Base-by-base conservation (phyloP, 2,113 vertebrate genomes). In the Melozone crissalis region DNA sequence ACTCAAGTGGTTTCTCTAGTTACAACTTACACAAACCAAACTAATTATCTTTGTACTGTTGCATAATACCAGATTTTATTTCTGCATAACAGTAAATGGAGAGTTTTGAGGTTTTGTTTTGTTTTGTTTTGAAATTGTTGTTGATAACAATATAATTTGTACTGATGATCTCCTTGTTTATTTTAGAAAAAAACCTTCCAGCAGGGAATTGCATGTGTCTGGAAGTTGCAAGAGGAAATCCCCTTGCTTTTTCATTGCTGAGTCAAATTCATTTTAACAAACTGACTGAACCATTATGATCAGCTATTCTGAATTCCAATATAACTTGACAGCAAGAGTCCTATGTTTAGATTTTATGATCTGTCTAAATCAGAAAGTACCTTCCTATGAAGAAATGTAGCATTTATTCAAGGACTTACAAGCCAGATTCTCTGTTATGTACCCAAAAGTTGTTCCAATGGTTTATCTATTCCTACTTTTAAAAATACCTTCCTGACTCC, bases 281-380 rank as follows among this genome's bases (percentile, higher is more conserved):
- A 94, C 54, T 89, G 87, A 84, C 90, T 84, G 69, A 90, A 72
- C 24, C 43, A 47, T 89, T 87, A 68, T 31, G n/a, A 89, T 89
- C 73, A 92, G 14, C 44, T 78, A 30, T 59, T 92, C 77, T 95
- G 84, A 62, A 78, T 75, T 92, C 22, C 0, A 1, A 21, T 75
- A 20, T 5, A 72, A 84, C 22, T 76, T 82, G 80, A 68, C 80
- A 92, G 35, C 68, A 84, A 41, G 44, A 78, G 72, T 75, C 28
- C 69, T 92, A 33, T 78, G n/a, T 78, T 80, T 84, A 82, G 69
- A 39, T 77, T 84, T 78, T 89, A 75, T 54, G 37, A n/a, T 57
- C 57, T 78, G 18, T 51, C 80, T 89, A 74, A 67, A 89, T 77
- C 26, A 72, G 52, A 52, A 87, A 33, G 39, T 77, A 35, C 30